These are phyloP conservation scores for Drosophila ohnishii DNA, from an alignment of 1,140 invertebrate species.

Conservation along the genomic window DNA sequence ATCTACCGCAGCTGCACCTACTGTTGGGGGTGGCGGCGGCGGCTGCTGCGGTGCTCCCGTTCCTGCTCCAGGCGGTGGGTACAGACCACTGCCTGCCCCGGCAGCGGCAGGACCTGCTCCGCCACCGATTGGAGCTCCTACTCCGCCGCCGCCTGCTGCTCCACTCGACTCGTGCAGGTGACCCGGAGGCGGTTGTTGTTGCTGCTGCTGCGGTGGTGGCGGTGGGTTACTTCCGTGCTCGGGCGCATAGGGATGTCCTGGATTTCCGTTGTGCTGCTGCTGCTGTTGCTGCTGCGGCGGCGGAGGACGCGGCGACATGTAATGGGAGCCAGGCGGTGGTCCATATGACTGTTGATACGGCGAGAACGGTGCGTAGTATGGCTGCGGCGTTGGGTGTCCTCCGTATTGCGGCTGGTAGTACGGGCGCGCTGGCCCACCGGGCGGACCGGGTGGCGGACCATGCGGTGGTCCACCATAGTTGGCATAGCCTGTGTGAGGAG, in stretches of 20 bases:
- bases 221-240: slow-evolving; percentile 47
- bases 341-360: slow-evolving; percentile 87
- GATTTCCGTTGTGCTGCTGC: slow-evolving; percentile 53
- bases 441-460: slow-evolving; percentile 73
- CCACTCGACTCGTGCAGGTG: slow-evolving; percentile 39
- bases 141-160: neutral
- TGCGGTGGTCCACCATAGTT: slow-evolving; percentile 77
- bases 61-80: slow-evolving; percentile 10
- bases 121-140: slow-evolving; percentile 2
- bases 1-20: slow-evolving; percentile 9
- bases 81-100: slow-evolving; percentile 16
- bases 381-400: slow-evolving; percentile 86
- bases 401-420: slow-evolving; percentile 87
- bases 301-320: slow-evolving; percentile 73
- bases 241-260: slow-evolving; percentile 47
- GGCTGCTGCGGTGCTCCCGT: slow-evolving; percentile 4
- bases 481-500: slow-evolving; percentile 82
- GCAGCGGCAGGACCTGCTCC: slow-evolving; percentile 6
- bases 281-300: slow-evolving; percentile 45
- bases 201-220: slow-evolving; percentile 40
- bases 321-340: slow-evolving; percentile 83
- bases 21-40: slow-evolving; percentile 3
- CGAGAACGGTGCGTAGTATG: slow-evolving; percentile 85
- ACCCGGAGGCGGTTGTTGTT: slow-evolving; percentile 22
- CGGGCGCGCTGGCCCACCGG: slow-evolving; percentile 85